Conservation (phyloP, 1,140 invertebrate species). For the Drosophila elegans region DNA sequence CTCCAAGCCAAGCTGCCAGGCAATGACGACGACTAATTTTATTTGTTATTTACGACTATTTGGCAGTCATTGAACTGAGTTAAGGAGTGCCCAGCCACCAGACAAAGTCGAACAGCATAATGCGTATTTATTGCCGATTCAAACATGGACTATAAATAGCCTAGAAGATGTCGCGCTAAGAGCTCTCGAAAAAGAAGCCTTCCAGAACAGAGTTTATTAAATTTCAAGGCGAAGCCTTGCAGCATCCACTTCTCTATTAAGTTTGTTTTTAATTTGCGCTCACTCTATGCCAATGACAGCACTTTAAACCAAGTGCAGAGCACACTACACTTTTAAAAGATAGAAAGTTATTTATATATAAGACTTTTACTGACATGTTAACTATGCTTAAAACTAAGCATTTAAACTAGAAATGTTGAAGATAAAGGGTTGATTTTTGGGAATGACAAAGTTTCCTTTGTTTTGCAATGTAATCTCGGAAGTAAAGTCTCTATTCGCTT, state of each 20-base stretch:
- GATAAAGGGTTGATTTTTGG: too few species aligned
- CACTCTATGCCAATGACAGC: background rate
- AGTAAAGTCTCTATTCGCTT: too few species aligned
- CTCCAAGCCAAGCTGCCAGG: constrained; percentile 18
- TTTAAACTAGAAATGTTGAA: too few species aligned
- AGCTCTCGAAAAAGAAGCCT: constrained; percentile 33
- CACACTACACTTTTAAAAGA: background rate
- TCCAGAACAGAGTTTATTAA: constrained; percentile 45
- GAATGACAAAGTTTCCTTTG: too few species aligned
- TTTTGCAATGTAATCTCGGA: too few species aligned
- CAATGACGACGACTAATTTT: constrained; percentile 35
- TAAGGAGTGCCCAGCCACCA: constrained; percentile 13
- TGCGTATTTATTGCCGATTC: constrained; percentile 40
- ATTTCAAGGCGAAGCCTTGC: constrained; percentile 32
- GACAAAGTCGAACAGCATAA: constrained; percentile 38
- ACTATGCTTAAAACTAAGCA: too few species aligned
- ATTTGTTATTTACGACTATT: constrained; percentile 69
- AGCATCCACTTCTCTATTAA: constrained; percentile 19
- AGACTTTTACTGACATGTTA: too few species aligned
- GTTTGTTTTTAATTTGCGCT: constrained; percentile 36
- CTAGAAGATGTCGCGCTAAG: constrained; percentile 22
- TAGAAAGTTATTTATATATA: background rate
- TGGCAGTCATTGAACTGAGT: constrained; percentile 71
- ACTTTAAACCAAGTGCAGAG: background rate
- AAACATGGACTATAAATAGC: constrained; percentile 62